Base-by-base conservation (phyloP, 2,888 invertebrate species). In the Hirudinaria manillensis region DNA sequence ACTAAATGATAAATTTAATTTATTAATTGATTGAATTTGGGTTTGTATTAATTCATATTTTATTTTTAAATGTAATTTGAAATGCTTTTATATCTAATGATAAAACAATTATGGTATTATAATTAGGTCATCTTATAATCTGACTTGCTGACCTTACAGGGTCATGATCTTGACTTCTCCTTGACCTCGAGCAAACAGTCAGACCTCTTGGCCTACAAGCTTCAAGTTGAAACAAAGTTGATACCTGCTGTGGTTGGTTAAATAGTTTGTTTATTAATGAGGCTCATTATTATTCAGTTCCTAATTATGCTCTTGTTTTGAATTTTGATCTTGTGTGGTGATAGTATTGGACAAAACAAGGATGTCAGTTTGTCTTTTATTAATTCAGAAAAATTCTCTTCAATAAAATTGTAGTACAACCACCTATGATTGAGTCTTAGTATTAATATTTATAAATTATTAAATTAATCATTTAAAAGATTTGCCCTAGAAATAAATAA, bases 131-230 rank as follows among this genome's bases (percentile, higher is more conserved):
- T 61, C 24, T 61, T n/a, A 29, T 16, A 16, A 16, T 10, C 6
- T 61, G 10, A 7, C 29, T 61, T 7, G 10, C 3, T n/a, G 6
- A 79, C 24, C n/a, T 70, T 24, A 7, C 29, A 34, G 70, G 32
- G 32, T 27, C 53, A 32, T 36, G 68, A 68, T 13, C n/a, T 32
- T 34, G 68, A 68, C 16, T 34, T 36, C n/a, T 36, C 32, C 7
- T n/a, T 68, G 68, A 7, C n/a, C n/a, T 34, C n/a, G n/a, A 29
- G 27, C 27, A 36, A 74, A 19, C 38, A 38, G 67, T 55, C 72
- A 3, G 38, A 74, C 45, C 19, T 32, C 1, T 27, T 65, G 34
- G 74, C 29, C 27, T 51, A 74, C 53, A 34, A n/a, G n/a, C 71
- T 32, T 10, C 55, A 72, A 21, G 36, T 68, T n/a, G n/a, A 68